phyloP scores from a whole-genome alignment of 1,140 invertebrate genomes.

The Drosophila littoralis region DNA sequence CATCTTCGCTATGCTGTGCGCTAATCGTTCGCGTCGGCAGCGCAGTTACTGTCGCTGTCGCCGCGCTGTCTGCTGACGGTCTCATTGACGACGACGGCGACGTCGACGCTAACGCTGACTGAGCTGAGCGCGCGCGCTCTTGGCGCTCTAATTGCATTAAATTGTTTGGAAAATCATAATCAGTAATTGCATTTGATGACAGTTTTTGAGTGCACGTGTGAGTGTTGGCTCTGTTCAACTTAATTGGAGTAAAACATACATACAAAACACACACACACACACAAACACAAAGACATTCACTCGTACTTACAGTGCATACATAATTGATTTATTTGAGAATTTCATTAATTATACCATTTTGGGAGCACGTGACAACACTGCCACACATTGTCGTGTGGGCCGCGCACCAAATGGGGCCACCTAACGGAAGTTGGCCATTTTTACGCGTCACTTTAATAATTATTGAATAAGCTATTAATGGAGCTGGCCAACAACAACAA shows the following conservation, averaged over 20 bases:
- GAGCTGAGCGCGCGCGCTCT: conserved; percentile 56
- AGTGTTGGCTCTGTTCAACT: conserved; percentile 54
- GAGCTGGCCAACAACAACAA: background rate
- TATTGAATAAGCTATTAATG: conserved; percentile 29
- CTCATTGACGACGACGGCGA: conserved; percentile 42
- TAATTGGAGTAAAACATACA: conserved; percentile 28
- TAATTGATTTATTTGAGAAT: conserved; percentile 57
- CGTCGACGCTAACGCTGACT: conserved; percentile 7
- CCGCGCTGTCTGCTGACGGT: conserved; percentile 65
- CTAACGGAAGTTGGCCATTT: conserved; percentile 69
- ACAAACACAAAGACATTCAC: background rate
- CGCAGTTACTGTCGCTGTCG: conserved; percentile 62
- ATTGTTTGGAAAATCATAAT: conserved; percentile 83
- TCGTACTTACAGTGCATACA: background rate
- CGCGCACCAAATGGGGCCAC: conserved; percentile 49
- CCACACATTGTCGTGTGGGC: conserved; percentile 38
- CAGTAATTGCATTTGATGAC: conserved; percentile 79
- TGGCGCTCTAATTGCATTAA: conserved; percentile 76
- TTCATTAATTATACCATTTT: conserved; percentile 48
- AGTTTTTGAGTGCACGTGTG: conserved; percentile 50
- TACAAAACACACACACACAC: background rate
- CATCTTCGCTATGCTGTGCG: conserved; percentile 45
- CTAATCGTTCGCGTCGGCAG: conserved; percentile 74
- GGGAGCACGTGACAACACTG: conserved; percentile 56
- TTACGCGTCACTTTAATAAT: conserved; percentile 44